Evolutionary conservation across 2,797 vertebrate genomes (phyloP), one percentile per base, ranked within the genome.

Genomic region (Glyptemys insculpta): DNA sequence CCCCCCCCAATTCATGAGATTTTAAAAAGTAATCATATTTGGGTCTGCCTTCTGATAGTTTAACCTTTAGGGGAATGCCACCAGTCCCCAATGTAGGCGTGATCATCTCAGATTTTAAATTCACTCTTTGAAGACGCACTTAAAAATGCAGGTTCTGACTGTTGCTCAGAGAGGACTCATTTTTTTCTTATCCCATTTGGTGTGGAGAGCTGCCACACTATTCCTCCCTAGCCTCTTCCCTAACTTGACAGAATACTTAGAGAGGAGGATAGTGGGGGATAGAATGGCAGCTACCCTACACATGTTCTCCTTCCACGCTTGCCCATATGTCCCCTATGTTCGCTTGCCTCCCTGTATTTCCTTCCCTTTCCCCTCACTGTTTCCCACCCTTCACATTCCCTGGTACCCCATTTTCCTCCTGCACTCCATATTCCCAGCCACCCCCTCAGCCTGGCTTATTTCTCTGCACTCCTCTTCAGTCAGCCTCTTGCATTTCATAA

Each of bases 1-100:
- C 41, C 79, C 81, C 76, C 8, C 41, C 83, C 79, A 93, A 95
- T 86, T 86, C 79, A 47, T 91, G 88, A 90, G 79, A 95, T 95
- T 93, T 94, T 93, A 92, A 91, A 53, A 92, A 59, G 85, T 89
- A 93, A 96, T 96, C 94, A 92, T 89, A 87, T 92, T 93, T 94
- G 82, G 89, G 53, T 57, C 88, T 96, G 84, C 54, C 84, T 44
- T 92, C 72, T 91, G 83, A 86, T 90, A 89, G 74, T 93, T 96
- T 93, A 93, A 83, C 95, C 91, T 87, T 37, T 93, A 86, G 93
- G 96, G 83, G 53, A 94, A 93, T 92, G 82, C 79, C n/a, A 27
- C 52, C 56, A 19, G 76, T 47, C 37, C 47, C 12, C 53, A 78
- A 23, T 78, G 85, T 88, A 91, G 90, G 9, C 86, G 49, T 86